Conservation (phyloP, 2,888 invertebrate species). For the Lithophane ornitopus region DNA sequence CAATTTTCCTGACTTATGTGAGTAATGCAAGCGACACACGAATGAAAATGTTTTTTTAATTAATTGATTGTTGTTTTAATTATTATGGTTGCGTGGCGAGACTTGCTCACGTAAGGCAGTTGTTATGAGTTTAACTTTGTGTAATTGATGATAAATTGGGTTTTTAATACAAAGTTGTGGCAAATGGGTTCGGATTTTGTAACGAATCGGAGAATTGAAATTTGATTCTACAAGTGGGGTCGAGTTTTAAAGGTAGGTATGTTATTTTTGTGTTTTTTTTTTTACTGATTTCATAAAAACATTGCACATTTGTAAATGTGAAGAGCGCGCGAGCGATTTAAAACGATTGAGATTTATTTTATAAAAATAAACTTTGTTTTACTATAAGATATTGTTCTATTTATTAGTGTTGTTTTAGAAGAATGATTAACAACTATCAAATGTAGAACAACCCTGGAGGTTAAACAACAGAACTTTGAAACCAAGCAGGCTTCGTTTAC, state of each 20-base stretch:
- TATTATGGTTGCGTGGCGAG: constrained; percentile 53
- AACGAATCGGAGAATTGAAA: constrained; percentile 1
- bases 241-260: neutral
- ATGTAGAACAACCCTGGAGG: neutral
- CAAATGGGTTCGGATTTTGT: constrained; percentile 6
- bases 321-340: too few relatives aligned
- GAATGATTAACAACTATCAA: neutral
- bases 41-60: constrained; percentile 26
- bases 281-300: neutral
- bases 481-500: neutral
- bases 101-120: constrained; percentile 57
- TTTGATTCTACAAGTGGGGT: neutral
- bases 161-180: constrained; percentile 11
- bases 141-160: constrained; percentile 50
- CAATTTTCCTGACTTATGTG: constrained; percentile 46
- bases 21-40: constrained; percentile 51
- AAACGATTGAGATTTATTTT: neutral
- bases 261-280: neutral
- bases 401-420: neutral
- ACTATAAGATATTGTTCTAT: neutral
- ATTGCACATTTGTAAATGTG: neutral
- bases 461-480: neutral
- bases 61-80: constrained; percentile 37
- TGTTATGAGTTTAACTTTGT: constrained; percentile 40
- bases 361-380: neutral